Evolutionary conservation across 2,113 vertebrate species (phyloP), one percentile per base, ranked within the genome.

Genomic region (Lepisosteus osseus): DNA sequence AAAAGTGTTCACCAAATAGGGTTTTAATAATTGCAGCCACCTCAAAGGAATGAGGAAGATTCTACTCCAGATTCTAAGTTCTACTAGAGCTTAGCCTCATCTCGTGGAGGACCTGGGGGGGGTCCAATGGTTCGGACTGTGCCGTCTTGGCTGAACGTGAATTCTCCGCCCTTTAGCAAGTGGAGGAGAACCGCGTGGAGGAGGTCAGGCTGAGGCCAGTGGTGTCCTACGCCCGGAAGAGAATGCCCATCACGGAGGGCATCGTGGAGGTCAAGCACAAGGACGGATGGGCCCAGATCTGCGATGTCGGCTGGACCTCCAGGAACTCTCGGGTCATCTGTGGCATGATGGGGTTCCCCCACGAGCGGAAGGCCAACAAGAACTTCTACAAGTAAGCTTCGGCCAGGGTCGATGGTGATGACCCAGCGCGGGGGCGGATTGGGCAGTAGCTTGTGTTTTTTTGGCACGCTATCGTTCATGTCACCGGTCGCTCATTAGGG

Each of bases 291-390:
- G 87, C 84, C 0, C 95, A 97, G 86, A 87, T 99, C 81, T 99
- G 97, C 0, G 94, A 98, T 65, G 76, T 86, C 65, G 94, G 93
- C 62, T 99, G 97, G 97, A 90, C 83, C 6, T 75, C 82, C 72
- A 94, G 87, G 73, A 97, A 97, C 90, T 96, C 93, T 40, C 94
- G 59, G 0, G 97, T 99, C 1, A 2, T 99, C 86, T 99, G 97
- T 0, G 97, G 97, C 71, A 96, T 95, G 96, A 83, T 99, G 91
- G 97, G 97, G 71, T 99, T 98, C 83, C 97, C 97, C 0, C 84
- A 93, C 0, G 97, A 98, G 81, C 95, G 90, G 79, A 96, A 95
- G 72, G 90, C 94, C 90, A 99, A 98, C 93, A 90, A 86, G 77
- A 96, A 93, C 86, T 96, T 99, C 85, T 98, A 99, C 92, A 98